These are phyloP conservation scores for Trichomycterus rosablanca DNA, from an alignment of 2,113 vertebrate genomes.

Conservation along the genomic window DNA sequence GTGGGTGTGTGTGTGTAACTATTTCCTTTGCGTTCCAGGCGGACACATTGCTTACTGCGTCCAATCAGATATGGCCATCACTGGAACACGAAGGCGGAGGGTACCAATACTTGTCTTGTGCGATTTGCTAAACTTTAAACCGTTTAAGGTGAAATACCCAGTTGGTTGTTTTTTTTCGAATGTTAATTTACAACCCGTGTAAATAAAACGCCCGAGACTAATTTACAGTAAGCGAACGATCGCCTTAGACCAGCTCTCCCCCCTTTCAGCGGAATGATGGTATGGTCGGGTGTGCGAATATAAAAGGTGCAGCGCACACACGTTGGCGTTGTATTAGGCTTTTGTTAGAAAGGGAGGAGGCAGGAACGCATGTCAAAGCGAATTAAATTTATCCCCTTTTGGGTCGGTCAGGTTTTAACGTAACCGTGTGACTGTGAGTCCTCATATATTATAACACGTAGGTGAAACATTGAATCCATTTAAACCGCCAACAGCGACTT, in stretches of 20 bases:
- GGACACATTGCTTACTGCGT: conserved; percentile 21
- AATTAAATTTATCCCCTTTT: not conserved
- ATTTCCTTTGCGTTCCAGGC: conserved; percentile 30
- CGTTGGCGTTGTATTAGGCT: conserved; percentile 26
- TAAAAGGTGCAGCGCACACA: conserved; percentile 18
- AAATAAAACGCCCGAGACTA: not conserved
- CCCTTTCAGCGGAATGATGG: conserved; percentile 24
- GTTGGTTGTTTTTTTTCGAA: not conserved
- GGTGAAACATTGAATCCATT: not conserved
- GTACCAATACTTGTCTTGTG: no score
- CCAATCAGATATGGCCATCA: conserved; percentile 39
- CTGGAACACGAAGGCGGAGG: conserved; percentile 28
- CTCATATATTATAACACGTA: conserved; percentile 26
- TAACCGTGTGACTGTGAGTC: not conserved
- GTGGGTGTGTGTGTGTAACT: no score
- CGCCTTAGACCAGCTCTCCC: not conserved
- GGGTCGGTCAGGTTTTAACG: conserved; percentile 7
- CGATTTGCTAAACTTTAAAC: no score
- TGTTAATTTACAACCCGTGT: not conserved
- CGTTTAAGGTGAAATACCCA: no score
- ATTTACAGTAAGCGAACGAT: not conserved
- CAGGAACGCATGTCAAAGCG: not conserved
- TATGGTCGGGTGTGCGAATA: conserved; percentile 4
- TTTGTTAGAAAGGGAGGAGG: conserved; percentile 2
- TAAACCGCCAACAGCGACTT: conserved; percentile 6